Evolutionary conservation across 23 tunicate species (phyloP).

Genomic region (Trididemnum nubilum): DNA sequence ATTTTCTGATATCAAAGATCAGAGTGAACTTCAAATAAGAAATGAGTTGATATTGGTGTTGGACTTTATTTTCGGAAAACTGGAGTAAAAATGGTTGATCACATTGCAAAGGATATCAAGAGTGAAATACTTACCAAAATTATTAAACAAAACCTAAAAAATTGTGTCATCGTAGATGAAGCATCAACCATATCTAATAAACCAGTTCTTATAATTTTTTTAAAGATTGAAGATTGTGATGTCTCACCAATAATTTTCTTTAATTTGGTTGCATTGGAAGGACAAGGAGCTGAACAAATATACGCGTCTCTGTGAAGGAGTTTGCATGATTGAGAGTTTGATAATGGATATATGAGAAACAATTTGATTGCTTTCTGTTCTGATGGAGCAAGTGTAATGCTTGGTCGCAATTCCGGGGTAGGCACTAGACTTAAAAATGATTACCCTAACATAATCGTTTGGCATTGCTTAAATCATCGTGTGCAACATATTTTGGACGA

Average conservation of each 20-base stretch:
- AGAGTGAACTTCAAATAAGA: slow-evolving; percentile 49
- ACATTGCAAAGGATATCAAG: slow-evolving; percentile 41
- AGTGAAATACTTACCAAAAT: slow-evolving; percentile 35
- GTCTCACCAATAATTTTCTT: slow-evolving; percentile 40
- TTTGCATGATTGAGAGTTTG: slow-evolving; percentile 39
- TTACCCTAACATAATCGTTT: slow-evolving; percentile 32
- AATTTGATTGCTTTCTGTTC: slow-evolving; percentile 53
- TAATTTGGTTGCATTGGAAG: slow-evolving; percentile 38
- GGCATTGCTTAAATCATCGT: slow-evolving; percentile 48
- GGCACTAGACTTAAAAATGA: slow-evolving; percentile 39
- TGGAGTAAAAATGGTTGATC: slow-evolving; percentile 48
- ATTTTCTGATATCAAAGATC: slow-evolving; percentile 48
- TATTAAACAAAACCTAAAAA: slow-evolving; percentile 45
- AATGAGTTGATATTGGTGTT: slow-evolving; percentile 47
- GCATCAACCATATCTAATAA: slow-evolving; percentile 38
- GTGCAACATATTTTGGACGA: slow-evolving; percentile 24
- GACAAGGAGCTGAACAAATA: slow-evolving; percentile 41
- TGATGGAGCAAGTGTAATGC: slow-evolving; percentile 60
- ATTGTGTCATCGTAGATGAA: slow-evolving; percentile 59
- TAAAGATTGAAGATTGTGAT: slow-evolving; percentile 49
- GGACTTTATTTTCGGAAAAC: slow-evolving; percentile 43
- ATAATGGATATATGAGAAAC: slow-evolving; percentile 20
- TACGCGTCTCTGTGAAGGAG: slow-evolving; percentile 19
- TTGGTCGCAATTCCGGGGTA: slow-evolving; percentile 33
- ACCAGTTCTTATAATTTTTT: slow-evolving; percentile 23